Evolutionary conservation across 2,797 vertebrate species (phyloP), one percentile per base, ranked within the genome.

Genomic region (Paguma larvata): DNA sequence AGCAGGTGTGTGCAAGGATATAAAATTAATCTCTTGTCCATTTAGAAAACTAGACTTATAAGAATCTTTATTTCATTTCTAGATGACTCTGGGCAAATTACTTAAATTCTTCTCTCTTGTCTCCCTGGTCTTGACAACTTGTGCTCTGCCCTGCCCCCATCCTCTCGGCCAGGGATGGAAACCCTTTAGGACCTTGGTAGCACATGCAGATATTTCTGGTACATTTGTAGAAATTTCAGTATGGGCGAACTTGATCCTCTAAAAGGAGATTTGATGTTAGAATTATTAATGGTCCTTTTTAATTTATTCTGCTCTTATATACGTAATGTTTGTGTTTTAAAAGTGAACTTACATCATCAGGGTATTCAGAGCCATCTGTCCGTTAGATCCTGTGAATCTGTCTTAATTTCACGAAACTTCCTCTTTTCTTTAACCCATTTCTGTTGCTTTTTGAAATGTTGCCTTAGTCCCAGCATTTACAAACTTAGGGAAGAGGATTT

Each of bases 381-480:
- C 83, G 41, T 6, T 53, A 48, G 7, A 2, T 85, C 65, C 44
- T 88, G 5, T 75, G 51, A 15, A 18, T 51, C 34, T 10, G 16
- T 92, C 19, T 97, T 87, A 82, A 73, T 75, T 91, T 82, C 38
- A 51, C 67, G 48, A 34, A 87, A 44, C 30, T 86, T 86, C 32
- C 13, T 79, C 27, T 86, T 23, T 75, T 68, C 5, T 79, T 73
- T 25, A 67, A 89, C 63, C 51, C 77, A 7, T 82, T 90, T 89
- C 65, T 93, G 70, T 10, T 93, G 86, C 14, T 77, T 97, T 83
- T 51, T 38, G 63, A 89, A 86, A 13, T 56, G 92, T 87, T 53
- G 11, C 21, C 30, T 65, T 85, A 48, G 18, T 68, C n/a, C 23
- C 12, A 70, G 67, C 6, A 4, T 68, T 46, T 90, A 78, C 14